phyloP scores from a whole-genome alignment of 2,888 invertebrate species.

The Pimpla rufipes region DNA sequence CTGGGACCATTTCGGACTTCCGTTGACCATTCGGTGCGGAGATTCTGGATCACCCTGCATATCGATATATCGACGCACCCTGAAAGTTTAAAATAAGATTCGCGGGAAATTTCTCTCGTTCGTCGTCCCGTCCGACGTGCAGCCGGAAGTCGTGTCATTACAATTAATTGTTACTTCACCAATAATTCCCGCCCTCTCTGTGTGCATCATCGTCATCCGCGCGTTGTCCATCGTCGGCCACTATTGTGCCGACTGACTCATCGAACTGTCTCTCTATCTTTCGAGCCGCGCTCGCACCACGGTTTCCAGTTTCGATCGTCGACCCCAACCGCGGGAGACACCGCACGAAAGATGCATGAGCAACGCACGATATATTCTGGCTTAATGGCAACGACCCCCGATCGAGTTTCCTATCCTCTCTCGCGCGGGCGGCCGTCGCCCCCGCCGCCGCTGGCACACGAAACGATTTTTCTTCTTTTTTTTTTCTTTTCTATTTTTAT shows the following conservation, averaged over 20 bases:
- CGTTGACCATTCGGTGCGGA: too few relatives aligned
- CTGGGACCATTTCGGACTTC: too few relatives aligned
- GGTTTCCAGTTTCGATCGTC: constrained; percentile 60
- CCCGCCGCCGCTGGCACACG: not conserved
- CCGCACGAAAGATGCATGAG: constrained; percentile 47
- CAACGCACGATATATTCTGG: constrained; percentile 30
- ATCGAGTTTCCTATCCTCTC: constrained; percentile 49
- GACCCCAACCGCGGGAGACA: constrained; percentile 39
- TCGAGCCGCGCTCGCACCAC: not conserved
- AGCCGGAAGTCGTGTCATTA: constrained; percentile 36
- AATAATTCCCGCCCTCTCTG: not conserved
- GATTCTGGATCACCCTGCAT: too few relatives aligned
- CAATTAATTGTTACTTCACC: constrained; percentile 20
- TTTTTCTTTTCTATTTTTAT: not conserved
- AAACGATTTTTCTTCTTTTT: not conserved
- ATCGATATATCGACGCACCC: not conserved
- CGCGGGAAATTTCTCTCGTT: constrained; percentile 2
- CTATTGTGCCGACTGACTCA: constrained; percentile 39
- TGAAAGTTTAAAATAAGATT: constrained; percentile 4
- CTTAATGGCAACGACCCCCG: constrained; percentile 61
- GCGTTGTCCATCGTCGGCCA: not conserved
- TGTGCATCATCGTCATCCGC: not conserved
- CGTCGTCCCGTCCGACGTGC: not conserved
- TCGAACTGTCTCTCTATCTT: constrained; percentile 43
- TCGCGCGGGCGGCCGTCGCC: too few relatives aligned